A percentile compares a stretch with the other conserved stretches of the same genome.
These are phyloP conservation scores for Drosophila ficusphila DNA, from an alignment of 1,140 invertebrate species.

Conservation along the genomic window DNA sequence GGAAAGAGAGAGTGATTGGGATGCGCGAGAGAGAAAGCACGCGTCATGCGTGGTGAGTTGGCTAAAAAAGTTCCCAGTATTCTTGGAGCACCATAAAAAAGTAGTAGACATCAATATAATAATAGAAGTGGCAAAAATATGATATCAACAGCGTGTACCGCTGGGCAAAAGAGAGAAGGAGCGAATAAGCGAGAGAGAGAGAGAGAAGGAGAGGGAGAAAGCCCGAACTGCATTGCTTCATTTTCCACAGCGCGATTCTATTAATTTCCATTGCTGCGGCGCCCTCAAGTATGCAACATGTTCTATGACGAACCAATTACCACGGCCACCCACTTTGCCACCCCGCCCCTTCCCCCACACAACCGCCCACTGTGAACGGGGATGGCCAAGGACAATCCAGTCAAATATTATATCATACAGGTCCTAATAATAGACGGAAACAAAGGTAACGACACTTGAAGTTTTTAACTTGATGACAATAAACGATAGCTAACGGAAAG, in stretches of 20 bases:
- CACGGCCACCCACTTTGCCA: slow-evolving; percentile 6
- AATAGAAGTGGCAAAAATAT: slow-evolving; percentile 80
- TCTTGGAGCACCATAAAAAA: slow-evolving; percentile 52
- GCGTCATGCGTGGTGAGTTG: slow-evolving; percentile 57
- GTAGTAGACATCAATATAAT: slow-evolving; percentile 70
- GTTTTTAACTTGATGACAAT: slow-evolving; percentile 55
- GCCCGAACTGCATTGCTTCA: slow-evolving; percentile 46
- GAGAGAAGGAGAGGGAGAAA: not conserved
- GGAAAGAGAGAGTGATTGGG: slow-evolving; percentile 1
- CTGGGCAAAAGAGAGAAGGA: slow-evolving; percentile 21
- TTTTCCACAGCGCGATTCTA: slow-evolving; percentile 6
- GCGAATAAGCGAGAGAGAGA: not conserved
- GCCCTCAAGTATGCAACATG: slow-evolving; percentile 57
- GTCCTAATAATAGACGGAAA: slow-evolving; percentile 56
- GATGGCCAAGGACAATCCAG: slow-evolving; percentile 58
- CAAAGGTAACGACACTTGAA: slow-evolving; percentile 58
- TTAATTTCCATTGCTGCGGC: slow-evolving; percentile 23
- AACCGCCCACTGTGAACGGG: slow-evolving; percentile 9
- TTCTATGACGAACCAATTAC: slow-evolving; percentile 37
- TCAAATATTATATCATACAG: slow-evolving; percentile 63
- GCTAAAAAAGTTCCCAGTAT: slow-evolving; percentile 67
- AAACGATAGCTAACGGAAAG: slow-evolving; percentile 40
- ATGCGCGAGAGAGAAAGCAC: slow-evolving; percentile 29
- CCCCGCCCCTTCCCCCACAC: slow-evolving; percentile 6
- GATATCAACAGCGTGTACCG: slow-evolving; percentile 76